phyloP scores from a whole-genome alignment of 2,888 invertebrate genomes.

The Patella pellucida region DNA sequence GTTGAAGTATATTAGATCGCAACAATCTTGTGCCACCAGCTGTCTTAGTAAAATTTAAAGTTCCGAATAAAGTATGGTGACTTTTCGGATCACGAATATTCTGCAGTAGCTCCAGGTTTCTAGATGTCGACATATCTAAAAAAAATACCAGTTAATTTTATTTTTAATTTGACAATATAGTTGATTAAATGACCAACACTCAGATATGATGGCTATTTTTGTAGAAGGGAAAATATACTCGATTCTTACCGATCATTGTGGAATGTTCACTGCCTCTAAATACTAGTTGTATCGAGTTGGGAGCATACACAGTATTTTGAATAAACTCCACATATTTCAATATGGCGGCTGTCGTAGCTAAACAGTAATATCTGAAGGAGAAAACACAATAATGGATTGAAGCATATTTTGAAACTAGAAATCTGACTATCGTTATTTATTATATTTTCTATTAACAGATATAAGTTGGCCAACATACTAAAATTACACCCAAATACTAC shows the following conservation, averaged over 20 bases:
- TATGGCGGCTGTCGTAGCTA: conserved; percentile 87
- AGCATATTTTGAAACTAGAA: not conserved
- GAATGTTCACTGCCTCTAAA: conserved; percentile 86
- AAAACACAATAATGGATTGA: not conserved
- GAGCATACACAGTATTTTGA: conserved; percentile 82
- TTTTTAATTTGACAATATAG: not conserved
- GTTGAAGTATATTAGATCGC: conserved; percentile 82
- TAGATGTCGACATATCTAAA: conserved; percentile 85
- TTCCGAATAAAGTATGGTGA: conserved; percentile 76
- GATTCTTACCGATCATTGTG: conserved; percentile 82
- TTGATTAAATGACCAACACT: not conserved
- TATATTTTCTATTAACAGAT: too few relatives aligned
- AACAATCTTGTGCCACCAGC: conserved; percentile 83
- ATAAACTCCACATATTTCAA: conserved; percentile 87
- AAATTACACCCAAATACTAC: too few relatives aligned
- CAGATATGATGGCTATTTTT: not conserved
- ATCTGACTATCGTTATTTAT: too few relatives aligned
- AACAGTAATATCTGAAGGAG: conserved; percentile 82
- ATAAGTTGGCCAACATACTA: too few relatives aligned
- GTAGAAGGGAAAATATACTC: too few relatives aligned
- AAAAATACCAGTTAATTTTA: not conserved
- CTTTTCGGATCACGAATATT: conserved; percentile 67
- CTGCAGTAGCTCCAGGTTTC: conserved; percentile 76
- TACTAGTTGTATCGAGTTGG: conserved; percentile 83
- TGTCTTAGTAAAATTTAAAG: conserved; percentile 81